Evolutionary conservation across 2,797 vertebrate genomes (phyloP).

Genomic region (Corythornis leucogaster): DNA sequence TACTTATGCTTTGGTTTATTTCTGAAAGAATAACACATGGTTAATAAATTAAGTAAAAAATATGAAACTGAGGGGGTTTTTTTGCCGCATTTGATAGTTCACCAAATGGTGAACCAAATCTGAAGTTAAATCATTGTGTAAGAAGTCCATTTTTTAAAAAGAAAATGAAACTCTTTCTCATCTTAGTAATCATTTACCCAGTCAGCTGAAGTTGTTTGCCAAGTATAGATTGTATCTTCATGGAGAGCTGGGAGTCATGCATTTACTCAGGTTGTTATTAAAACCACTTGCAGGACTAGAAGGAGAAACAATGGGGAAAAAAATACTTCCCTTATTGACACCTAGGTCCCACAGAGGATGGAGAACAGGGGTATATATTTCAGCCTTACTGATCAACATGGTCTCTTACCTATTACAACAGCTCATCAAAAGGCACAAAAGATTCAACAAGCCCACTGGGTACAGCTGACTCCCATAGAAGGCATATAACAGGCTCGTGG

Average conservation of each 20-base stretch:
- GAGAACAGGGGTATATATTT: neutral
- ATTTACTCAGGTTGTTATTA: neutral
- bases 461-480: neutral
- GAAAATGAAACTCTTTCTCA: neutral
- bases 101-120: neutral
- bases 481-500: neutral
- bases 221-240: neutral
- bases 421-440: neutral
- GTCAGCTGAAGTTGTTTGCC: neutral
- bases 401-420: neutral
- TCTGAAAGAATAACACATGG: neutral
- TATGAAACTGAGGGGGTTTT: neutral
- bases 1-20: neutral
- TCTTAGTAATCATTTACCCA: neutral
- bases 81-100: neutral
- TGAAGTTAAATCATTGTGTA: neutral
- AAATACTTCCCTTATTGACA: neutral
- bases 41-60: neutral
- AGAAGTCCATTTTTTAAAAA: neutral
- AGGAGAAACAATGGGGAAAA: neutral
- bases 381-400: neutral
- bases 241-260: neutral
- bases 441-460: neutral
- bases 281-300: neutral
- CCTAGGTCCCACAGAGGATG: fast-evolving